Percentiles rank a stretch among this genome's conserved stretches.
phyloP scores from a whole-genome alignment of 2,797 vertebrate species.

The Halcyon chelicuti region DNA sequence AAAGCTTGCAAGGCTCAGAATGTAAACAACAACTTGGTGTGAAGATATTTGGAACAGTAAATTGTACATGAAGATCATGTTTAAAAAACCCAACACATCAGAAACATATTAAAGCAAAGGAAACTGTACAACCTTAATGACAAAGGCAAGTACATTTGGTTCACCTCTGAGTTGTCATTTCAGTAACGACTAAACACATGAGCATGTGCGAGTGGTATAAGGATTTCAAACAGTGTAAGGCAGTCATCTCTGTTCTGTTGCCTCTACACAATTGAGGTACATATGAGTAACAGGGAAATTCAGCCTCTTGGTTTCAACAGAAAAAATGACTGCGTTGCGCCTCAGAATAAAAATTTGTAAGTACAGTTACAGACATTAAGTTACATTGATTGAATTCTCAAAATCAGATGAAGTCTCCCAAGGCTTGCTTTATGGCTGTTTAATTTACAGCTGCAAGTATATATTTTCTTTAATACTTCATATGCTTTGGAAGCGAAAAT shows the following conservation, averaged over 20 bases:
- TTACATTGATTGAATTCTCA: neutral
- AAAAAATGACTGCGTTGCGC: neutral
- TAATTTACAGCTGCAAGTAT: neutral
- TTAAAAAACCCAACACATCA: neutral
- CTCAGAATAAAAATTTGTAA: neutral
- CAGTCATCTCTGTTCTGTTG: neutral
- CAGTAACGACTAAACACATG: neutral
- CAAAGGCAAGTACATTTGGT: conserved; percentile 25
- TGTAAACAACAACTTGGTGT: neutral
- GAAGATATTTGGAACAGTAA: conserved; percentile 26
- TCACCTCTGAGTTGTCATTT: neutral
- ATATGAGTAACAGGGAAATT: neutral
- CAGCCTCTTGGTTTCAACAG: neutral
- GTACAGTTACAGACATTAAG: neutral
- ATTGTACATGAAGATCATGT: neutral
- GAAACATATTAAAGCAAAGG: conserved; percentile 44
- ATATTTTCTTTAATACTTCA: neutral
- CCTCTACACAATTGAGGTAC: neutral
- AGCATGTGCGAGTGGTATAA: neutral
- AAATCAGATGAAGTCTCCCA: neutral
- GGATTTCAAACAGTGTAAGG: neutral
- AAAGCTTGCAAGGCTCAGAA: conserved; percentile 3
- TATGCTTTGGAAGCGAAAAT: neutral
- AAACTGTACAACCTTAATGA: neutral
- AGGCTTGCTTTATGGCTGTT: neutral